A percentile compares a stretch with the other conserved stretches of the same genome.
Evolutionary conservation across 2,113 vertebrate genomes (phyloP).

Genomic region (Syngnathus scovelli): DNA sequence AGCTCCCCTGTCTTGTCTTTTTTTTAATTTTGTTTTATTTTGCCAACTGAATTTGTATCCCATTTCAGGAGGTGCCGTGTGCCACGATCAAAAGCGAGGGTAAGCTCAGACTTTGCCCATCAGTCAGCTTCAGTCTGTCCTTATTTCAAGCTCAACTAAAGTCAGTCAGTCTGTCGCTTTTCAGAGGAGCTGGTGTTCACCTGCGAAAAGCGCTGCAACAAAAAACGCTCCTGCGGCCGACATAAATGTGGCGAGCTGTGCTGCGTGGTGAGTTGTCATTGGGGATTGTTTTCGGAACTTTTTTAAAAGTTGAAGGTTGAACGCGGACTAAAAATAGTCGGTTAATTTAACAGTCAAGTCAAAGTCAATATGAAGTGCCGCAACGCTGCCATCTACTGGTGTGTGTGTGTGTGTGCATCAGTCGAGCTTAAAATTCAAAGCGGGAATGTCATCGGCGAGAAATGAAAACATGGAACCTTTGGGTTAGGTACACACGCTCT

Average conservation of each 20-base stretch:
- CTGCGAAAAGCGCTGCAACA: conserved; percentile 90
- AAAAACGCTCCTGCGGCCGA: conserved; percentile 90
- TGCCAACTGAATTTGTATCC: not conserved
- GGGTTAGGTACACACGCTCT: too few species aligned
- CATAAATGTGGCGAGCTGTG: conserved; percentile 96
- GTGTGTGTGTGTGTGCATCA: too few species aligned
- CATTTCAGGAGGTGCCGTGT: conserved; percentile 85
- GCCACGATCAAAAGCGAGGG: conserved; percentile 85
- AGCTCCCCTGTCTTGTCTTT: not conserved
- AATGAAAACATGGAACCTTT: too few species aligned
- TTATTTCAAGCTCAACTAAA: too few species aligned
- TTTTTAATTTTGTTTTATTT: not conserved
- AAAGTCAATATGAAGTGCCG: too few species aligned
- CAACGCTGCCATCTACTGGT: too few species aligned
- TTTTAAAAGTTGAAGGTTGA: too few species aligned
- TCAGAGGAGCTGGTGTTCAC: conserved; percentile 83
- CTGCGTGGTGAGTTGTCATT: conserved; percentile 82
- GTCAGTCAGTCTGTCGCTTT: conserved; percentile 7
- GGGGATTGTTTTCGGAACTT: not conserved
- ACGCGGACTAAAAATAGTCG: too few species aligned
- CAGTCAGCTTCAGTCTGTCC: too few species aligned
- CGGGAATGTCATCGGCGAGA: too few species aligned
- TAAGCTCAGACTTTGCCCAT: conserved; percentile 47
- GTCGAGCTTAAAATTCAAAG: too few species aligned
- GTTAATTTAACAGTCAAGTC: too few species aligned